Evolutionary conservation across 2,888 invertebrate genomes (phyloP), one percentile per base, ranked within the genome.

Genomic region (Stratiomys singularior): DNA sequence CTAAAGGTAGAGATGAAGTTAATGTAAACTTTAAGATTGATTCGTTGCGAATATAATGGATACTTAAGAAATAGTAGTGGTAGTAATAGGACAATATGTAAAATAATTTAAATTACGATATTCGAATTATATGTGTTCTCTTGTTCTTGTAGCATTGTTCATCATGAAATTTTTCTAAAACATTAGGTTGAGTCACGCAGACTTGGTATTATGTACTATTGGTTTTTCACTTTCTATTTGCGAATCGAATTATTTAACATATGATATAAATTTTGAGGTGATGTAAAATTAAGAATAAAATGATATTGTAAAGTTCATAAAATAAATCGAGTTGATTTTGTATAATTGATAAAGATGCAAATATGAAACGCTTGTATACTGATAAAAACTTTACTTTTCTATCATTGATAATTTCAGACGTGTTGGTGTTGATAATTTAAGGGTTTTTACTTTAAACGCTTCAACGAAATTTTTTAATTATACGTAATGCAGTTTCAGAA

Each of bases 291-390:
- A 74, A 74, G 58, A 27, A 21, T 7, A 0, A 21, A 58, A 44
- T 21, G 52, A 56, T 60, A 74, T 60, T 74, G 74, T 58, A 74
- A 74, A 74, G 60, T 74, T 74, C 58, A 74, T 58, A 74, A 69
- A 74, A 74, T 74, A 74, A 74, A 69, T 44, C 18, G 52, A 72
- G 28, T 56, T 28, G n/a, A n/a, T n/a, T n/a, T n/a, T n/a, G n/a
- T n/a, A n/a, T n/a, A n/a, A n/a, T n/a, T n/a, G n/a, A n/a, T n/a
- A n/a, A n/a, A n/a, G n/a, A n/a, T n/a, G n/a, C n/a, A n/a, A n/a
- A n/a, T n/a, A n/a, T n/a, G n/a, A n/a, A n/a, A n/a, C n/a, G n/a
- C n/a, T n/a, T n/a, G n/a, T n/a, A n/a, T n/a, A n/a, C n/a, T n/a
- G n/a, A n/a, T n/a, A n/a, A n/a, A n/a, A n/a, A n/a, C n/a, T n/a